Percentiles rank a stretch among this genome's conserved stretches.
These are phyloP conservation scores for Dyspetes luteomarginatus DNA, from an alignment of 2,888 invertebrate genomes.

Conservation along the genomic window DNA sequence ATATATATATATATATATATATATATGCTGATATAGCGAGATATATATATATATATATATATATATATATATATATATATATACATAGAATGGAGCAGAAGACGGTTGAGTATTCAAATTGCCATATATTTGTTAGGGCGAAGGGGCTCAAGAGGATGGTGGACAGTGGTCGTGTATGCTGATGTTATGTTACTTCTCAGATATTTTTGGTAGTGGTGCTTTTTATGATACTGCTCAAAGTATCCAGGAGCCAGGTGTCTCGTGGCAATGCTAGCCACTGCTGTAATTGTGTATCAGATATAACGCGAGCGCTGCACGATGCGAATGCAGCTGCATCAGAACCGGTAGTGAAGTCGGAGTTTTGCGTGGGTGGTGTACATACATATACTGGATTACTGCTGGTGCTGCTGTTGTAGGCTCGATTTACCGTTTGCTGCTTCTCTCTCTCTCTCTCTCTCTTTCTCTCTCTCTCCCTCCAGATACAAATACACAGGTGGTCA, in stretches of 20 bases:
- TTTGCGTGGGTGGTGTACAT: slow-evolving; percentile 66
- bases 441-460: too few relatives aligned
- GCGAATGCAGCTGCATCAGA: slow-evolving; percentile 70
- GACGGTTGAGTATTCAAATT: slow-evolving; percentile 28
- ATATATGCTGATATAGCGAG: too few relatives aligned
- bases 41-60: too few relatives aligned
- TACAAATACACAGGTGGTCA: too few relatives aligned
- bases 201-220: slow-evolving; percentile 21
- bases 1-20: too few relatives aligned
- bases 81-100: background rate
- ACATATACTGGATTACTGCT: slow-evolving; percentile 40
- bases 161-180: slow-evolving; percentile 12
- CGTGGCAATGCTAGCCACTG: slow-evolving; percentile 46
- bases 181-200: slow-evolving; percentile 34
- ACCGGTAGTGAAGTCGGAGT: slow-evolving; percentile 71
- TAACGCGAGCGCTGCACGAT: slow-evolving; percentile 53
- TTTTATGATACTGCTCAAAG: slow-evolving; percentile 3
- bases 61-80: too few relatives aligned
- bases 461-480: too few relatives aligned
- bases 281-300: slow-evolving; percentile 64
- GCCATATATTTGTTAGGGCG: background rate
- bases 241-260: slow-evolving; percentile 56
- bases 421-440: slow-evolving; percentile 52
- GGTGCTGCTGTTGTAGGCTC: slow-evolving; percentile 32
- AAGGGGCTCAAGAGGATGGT: slow-evolving; percentile 28